Percentiles rank a stretch among this genome's conserved stretches.
These are phyloP conservation scores for Augochlorella aurata DNA, from an alignment of 2,888 invertebrate species.

Conservation along the genomic window DNA sequence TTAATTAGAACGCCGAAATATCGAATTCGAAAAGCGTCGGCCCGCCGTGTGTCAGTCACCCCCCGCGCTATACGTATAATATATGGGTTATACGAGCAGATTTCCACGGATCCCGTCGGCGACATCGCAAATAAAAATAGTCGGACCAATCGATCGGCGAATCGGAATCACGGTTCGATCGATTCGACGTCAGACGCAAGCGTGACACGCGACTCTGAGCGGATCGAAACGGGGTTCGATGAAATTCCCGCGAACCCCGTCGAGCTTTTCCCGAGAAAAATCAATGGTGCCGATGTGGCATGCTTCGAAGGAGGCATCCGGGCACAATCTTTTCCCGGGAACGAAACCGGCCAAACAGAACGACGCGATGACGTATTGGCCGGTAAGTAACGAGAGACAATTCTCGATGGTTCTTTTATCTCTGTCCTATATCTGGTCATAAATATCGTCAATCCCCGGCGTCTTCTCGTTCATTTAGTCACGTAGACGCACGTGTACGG, in stretches of 20 bases:
- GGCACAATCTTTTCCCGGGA: constrained; percentile 3
- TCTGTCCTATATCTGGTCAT: constrained; percentile 51
- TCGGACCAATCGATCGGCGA: background rate
- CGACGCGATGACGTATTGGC: constrained; percentile 37
- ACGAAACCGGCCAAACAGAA: constrained; percentile 10
- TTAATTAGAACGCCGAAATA: background rate
- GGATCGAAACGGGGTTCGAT: constrained; percentile 10
- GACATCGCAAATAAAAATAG: constrained; percentile 7
- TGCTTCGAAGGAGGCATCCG: constrained; percentile 3
- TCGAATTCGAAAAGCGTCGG: background rate
- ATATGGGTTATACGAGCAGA: background rate
- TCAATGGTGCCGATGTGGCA: constrained; percentile 8
- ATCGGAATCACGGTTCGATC: background rate
- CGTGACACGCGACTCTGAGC: background rate
- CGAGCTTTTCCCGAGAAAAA: constrained; percentile 19
- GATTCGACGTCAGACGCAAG: constrained; percentile 3
- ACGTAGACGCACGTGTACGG: constrained; percentile 33
- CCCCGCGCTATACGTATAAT: background rate
- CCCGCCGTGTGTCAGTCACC: background rate
- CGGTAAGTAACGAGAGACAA: constrained; percentile 50
- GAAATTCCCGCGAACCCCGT: constrained; percentile 14
- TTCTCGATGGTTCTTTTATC: constrained; percentile 43
- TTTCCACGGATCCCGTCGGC: background rate
- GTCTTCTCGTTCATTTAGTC: constrained; percentile 32
- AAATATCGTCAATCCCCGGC: constrained; percentile 58